Conservation (phyloP, 2,888 invertebrate species). For the Xylota segnis region DNA sequence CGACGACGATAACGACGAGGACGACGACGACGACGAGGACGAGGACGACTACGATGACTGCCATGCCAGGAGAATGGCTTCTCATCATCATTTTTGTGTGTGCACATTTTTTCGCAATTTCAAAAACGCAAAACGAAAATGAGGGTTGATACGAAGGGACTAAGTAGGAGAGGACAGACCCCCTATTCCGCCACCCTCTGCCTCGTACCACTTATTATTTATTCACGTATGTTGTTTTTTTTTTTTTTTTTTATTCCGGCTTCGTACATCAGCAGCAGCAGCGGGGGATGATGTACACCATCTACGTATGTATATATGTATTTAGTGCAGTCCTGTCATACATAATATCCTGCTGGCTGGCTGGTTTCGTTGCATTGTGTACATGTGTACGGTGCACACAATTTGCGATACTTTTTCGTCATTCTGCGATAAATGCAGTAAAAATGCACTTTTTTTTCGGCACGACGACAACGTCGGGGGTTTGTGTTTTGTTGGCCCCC, state of each 20-base stretch:
- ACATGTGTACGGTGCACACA: constrained; percentile 55
- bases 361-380: constrained; percentile 58
- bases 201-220: constrained; percentile 58
- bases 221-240: constrained; percentile 55
- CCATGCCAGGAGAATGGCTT: constrained; percentile 70
- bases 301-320: constrained; percentile 41
- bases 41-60: constrained; percentile 63
- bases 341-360: constrained; percentile 62
- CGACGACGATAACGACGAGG: constrained; percentile 51
- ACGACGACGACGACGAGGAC: constrained; percentile 29
- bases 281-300: constrained; percentile 11
- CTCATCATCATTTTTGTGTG: constrained; percentile 72
- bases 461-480: constrained; percentile 17
- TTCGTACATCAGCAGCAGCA: not conserved
- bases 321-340: constrained; percentile 62
- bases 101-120: constrained; percentile 70
- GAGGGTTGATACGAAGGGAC: constrained; percentile 51
- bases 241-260: no score
- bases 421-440: constrained; percentile 67
- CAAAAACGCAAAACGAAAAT: constrained; percentile 64
- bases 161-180: constrained; percentile 54
- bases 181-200: not conserved
- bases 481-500: constrained; percentile 27
- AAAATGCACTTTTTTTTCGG: constrained; percentile 69
- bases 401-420: constrained; percentile 58